These are phyloP conservation scores for Drosophila mettleri DNA, from an alignment of 2,888 invertebrate species.

Conservation along the genomic window DNA sequence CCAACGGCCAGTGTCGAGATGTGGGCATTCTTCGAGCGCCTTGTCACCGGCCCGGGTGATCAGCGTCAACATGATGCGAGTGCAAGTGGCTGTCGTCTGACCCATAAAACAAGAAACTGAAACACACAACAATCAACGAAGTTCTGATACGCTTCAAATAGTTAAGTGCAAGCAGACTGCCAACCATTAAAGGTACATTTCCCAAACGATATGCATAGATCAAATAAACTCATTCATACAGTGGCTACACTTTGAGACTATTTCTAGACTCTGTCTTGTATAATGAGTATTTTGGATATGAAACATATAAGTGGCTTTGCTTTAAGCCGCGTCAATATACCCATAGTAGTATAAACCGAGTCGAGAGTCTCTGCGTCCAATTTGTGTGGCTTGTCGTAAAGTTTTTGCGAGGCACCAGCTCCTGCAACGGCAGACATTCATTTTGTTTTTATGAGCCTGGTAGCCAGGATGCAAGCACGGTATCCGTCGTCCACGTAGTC, in stretches of 20 bases:
- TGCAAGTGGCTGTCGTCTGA: conserved; percentile 41
- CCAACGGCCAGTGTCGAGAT: conserved; percentile 31
- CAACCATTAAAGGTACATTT: neutral
- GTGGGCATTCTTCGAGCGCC: conserved; percentile 21
- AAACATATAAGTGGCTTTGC: no score
- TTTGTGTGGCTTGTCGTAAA: conserved; percentile 80
- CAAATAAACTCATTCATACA: no score
- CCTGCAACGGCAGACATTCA: conserved; percentile 56
- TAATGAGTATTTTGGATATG: no score
- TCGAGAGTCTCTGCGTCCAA: conserved; percentile 56
- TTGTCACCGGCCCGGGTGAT: conserved; percentile 54
- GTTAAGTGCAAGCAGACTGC: no score
- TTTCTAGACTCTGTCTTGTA: no score
- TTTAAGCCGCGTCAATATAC: conserved; percentile 8
- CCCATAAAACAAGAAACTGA: conserved; percentile 59
- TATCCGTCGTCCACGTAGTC: conserved; percentile 24
- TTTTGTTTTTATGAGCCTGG: conserved; percentile 73
- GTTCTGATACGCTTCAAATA: conserved; percentile 20
- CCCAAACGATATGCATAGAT: no score
- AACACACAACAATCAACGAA: neutral
- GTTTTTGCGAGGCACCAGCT: conserved; percentile 61
- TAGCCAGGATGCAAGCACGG: conserved; percentile 51
- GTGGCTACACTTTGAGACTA: no score
- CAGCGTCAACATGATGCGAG: conserved; percentile 71
- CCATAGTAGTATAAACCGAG: neutral